Evolutionary conservation across 2,113 vertebrate species (phyloP).

Genomic region (Ammospiza caudacuta): DNA sequence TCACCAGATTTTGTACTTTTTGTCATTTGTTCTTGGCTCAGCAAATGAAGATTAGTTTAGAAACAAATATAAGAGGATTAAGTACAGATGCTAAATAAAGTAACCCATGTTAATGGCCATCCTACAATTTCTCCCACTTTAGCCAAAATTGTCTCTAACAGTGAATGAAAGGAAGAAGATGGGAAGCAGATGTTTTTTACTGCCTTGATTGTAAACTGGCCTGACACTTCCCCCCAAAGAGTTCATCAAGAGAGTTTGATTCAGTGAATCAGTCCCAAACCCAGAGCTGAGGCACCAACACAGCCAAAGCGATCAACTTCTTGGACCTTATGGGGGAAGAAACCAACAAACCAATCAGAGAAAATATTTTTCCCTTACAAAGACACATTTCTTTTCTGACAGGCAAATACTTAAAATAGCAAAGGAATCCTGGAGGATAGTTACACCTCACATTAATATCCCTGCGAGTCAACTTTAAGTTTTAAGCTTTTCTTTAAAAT

Average conservation of each 20-base stretch:
- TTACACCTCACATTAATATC: not conserved
- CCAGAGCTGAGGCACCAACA: not conserved
- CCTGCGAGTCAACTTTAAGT: not conserved
- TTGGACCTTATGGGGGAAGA: not conserved
- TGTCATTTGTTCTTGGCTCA: conserved; percentile 47
- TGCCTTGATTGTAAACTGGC: conserved; percentile 12
- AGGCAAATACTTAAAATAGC: not conserved
- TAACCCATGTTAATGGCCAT: not conserved
- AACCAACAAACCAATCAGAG: not conserved
- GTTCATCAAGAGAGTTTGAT: not conserved
- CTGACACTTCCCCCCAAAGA: not conserved
- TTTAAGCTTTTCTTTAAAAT: not conserved
- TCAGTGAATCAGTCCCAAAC: not conserved
- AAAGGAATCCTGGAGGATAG: not conserved
- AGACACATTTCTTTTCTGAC: not conserved
- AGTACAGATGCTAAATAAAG: conserved; percentile 48
- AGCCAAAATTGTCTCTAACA: not conserved
- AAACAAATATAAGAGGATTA: conserved; percentile 33
- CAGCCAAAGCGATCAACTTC: not conserved
- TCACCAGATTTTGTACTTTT: conserved; percentile 12
- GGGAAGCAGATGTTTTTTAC: conserved; percentile 33
- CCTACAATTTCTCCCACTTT: conserved; percentile 47
- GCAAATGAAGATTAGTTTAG: conserved; percentile 38
- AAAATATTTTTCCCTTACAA: not conserved
- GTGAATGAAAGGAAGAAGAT: conserved; percentile 15